Conservation (phyloP, 2,888 invertebrate species). For the Eilema griseolum region DNA sequence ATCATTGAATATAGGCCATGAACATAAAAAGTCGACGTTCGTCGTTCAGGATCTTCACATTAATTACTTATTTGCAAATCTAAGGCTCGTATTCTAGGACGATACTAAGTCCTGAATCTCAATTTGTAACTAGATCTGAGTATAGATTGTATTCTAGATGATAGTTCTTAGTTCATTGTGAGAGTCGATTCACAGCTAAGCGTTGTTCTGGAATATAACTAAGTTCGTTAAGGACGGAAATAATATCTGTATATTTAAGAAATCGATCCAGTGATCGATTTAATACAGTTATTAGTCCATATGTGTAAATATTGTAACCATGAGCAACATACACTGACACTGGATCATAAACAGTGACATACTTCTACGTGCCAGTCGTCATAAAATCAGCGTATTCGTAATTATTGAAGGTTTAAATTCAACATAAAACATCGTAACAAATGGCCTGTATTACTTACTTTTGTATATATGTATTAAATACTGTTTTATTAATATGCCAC, state of each 20-base stretch:
- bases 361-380: not conserved
- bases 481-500: not conserved
- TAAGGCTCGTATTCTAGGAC: too few relatives aligned
- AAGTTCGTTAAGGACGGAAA: not conserved
- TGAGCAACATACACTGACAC: not conserved
- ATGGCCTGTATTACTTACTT: not conserved
- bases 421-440: conserved; percentile 2
- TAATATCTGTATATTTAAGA: not conserved
- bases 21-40: not conserved
- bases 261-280: too few relatives aligned
- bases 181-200: too few relatives aligned
- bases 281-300: too few relatives aligned
- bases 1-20: too few relatives aligned
- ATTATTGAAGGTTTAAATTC: not conserved
- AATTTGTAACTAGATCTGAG: too few relatives aligned
- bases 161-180: too few relatives aligned
- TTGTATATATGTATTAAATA: too few relatives aligned
- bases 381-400: not conserved
- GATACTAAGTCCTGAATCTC: too few relatives aligned
- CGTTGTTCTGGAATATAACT: too few relatives aligned
- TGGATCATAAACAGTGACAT: not conserved
- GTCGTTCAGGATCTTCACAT: not conserved
- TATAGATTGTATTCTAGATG: too few relatives aligned
- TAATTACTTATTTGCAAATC: not conserved
- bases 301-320: too few relatives aligned